Percentiles rank a stretch among this genome's conserved stretches.
These are phyloP conservation scores for Cerceris ruficornis DNA, from an alignment of 2,888 invertebrate genomes.

Conservation along the genomic window DNA sequence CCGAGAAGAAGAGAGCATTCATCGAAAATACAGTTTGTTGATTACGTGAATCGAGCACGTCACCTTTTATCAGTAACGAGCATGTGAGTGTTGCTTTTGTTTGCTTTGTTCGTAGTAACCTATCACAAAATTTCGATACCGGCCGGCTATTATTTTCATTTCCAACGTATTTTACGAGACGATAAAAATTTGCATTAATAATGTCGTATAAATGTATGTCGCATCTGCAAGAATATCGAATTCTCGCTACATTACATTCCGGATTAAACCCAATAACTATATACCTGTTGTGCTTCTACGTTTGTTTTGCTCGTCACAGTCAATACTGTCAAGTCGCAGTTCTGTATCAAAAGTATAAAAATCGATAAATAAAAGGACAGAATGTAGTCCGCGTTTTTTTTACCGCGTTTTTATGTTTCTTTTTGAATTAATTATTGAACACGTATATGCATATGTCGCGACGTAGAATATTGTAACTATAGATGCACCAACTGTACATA, in stretches of 20 bases:
- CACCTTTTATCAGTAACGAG: conserved; percentile 30
- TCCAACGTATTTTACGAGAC: conserved; percentile 76
- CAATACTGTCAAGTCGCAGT: too few relatives aligned
- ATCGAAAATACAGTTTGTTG: conserved; percentile 41
- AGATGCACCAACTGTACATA: too few relatives aligned
- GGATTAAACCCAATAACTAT: too few relatives aligned
- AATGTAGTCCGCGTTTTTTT: too few relatives aligned
- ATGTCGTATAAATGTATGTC: conserved; percentile 22
- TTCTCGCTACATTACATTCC: background rate
- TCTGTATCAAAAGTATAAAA: too few relatives aligned
- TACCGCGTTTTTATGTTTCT: too few relatives aligned
- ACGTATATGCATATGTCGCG: too few relatives aligned
- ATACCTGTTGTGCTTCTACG: too few relatives aligned
- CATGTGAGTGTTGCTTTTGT: conserved; percentile 50
- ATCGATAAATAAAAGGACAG: too few relatives aligned
- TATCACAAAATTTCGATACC: conserved; percentile 12
- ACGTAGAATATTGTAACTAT: too few relatives aligned
- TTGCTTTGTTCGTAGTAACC: conserved; percentile 40
- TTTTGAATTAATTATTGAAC: too few relatives aligned
- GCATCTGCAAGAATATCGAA: conserved; percentile 12
- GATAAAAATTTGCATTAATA: conserved; percentile 55
- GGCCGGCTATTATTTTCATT: conserved; percentile 73
- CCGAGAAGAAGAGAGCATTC: conserved; percentile 16
- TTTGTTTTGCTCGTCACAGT: too few relatives aligned
- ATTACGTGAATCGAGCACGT: conserved; percentile 23